Percentiles rank a stretch among this genome's conserved stretches.
phyloP scores from a whole-genome alignment of 2,113 vertebrate genomes.

The Salvelinus namaycush region DNA sequence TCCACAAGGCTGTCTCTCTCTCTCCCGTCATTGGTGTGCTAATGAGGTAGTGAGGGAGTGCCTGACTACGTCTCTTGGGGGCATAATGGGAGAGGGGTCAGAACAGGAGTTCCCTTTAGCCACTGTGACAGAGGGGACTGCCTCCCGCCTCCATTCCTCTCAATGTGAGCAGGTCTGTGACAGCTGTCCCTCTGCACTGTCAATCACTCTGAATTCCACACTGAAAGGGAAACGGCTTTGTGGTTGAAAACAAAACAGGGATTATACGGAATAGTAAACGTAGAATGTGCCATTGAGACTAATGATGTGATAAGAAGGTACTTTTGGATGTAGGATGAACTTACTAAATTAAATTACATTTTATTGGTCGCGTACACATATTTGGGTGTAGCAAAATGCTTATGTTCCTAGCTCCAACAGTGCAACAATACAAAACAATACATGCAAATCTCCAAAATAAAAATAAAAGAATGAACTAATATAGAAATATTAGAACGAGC shows the following conservation, averaged over 20 bases:
- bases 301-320: not conserved
- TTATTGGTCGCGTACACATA: too few relatives aligned
- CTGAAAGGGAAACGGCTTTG: not conserved
- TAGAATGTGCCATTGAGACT: not conserved
- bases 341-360: too few relatives aligned
- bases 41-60: constrained; percentile 61
- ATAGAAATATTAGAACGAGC: too few relatives aligned
- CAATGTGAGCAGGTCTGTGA: constrained; percentile 19
- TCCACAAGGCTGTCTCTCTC: constrained; percentile 11
- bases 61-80: constrained; percentile 39
- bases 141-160: constrained; percentile 9
- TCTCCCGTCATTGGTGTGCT: constrained; percentile 58
- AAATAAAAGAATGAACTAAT: too few relatives aligned
- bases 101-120: constrained; percentile 40
- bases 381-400: too few relatives aligned
- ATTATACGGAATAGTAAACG: not conserved
- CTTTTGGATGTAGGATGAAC: not conserved
- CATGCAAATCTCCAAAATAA: too few relatives aligned
- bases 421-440: too few relatives aligned
- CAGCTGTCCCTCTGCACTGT: constrained; percentile 46
- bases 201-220: constrained; percentile 5
- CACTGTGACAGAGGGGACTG: constrained; percentile 27
- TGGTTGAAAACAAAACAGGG: constrained; percentile 10
- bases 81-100: constrained; percentile 4
- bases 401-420: too few relatives aligned